These are phyloP conservation scores for Mythimna vitellina DNA, from an alignment of 2,888 invertebrate genomes.

Conservation along the genomic window DNA sequence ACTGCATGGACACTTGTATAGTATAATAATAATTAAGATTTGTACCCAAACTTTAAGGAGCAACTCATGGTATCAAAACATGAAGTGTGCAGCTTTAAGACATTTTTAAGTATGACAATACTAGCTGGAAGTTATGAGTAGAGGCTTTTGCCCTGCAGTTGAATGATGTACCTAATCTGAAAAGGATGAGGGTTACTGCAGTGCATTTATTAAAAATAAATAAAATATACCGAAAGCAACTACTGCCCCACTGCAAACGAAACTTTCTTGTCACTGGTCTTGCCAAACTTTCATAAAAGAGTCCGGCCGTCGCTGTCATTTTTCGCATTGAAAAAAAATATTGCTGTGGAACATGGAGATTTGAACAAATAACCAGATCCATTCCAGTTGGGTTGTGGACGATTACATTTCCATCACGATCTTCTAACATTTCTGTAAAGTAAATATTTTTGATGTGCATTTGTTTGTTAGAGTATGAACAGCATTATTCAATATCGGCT, in stretches of 20 bases:
- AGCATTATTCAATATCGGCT: background rate
- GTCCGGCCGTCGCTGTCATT: background rate
- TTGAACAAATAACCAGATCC: background rate
- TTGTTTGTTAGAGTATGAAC: conserved; percentile 10
- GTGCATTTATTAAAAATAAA: background rate
- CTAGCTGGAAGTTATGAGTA: background rate
- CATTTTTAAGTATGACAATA: background rate
- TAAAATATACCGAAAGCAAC: background rate
- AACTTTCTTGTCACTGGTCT: too few relatives aligned
- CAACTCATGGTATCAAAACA: too few relatives aligned
- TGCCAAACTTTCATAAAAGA: background rate
- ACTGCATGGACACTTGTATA: conserved; percentile 33
- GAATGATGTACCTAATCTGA: background rate
- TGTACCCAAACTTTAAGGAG: too few relatives aligned
- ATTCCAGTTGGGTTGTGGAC: too few relatives aligned
- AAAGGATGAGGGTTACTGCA: background rate
- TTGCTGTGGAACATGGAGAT: background rate
- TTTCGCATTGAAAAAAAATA: background rate
- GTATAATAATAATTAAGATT: too few relatives aligned
- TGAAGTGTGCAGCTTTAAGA: too few relatives aligned
- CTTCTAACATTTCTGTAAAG: background rate
- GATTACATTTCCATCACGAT: background rate
- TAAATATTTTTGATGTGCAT: background rate
- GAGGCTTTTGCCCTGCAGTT: background rate
- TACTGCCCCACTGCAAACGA: background rate